Conservation (phyloP, 2,888 invertebrate species). For the Suillia variegata region DNA sequence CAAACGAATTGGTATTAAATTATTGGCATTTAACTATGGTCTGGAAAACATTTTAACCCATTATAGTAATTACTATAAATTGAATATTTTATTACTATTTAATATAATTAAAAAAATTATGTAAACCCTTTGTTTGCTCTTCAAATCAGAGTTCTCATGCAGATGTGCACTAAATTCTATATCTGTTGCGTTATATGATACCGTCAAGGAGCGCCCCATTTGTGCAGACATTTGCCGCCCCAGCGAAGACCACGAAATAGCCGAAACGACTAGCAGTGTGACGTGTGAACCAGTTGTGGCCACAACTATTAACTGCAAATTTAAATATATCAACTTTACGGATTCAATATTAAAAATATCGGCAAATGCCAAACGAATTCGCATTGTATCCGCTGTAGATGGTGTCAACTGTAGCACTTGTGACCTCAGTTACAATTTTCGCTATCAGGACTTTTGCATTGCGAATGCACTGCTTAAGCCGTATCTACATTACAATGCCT, state of each 20-base stretch:
- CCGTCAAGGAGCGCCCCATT: constrained; percentile 41
- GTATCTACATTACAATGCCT: constrained; percentile 51
- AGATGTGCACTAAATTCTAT: constrained; percentile 54
- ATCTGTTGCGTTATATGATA: constrained; percentile 45
- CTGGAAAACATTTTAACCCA: too few relatives aligned
- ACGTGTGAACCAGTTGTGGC: neutral
- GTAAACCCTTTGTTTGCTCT: too few relatives aligned
- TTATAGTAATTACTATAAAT: too few relatives aligned
- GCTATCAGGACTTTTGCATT: constrained; percentile 54
- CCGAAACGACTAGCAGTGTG: constrained; percentile 10
- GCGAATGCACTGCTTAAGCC: constrained; percentile 48
- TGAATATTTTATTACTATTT: too few relatives aligned
- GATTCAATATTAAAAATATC: constrained; percentile 16
- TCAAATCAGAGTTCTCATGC: constrained; percentile 63
- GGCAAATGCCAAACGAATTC: constrained; percentile 28
- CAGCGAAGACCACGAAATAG: constrained; percentile 13
- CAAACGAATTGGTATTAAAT: too few relatives aligned
- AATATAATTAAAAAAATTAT: too few relatives aligned
- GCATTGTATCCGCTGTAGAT: constrained; percentile 27
- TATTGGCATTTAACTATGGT: too few relatives aligned
- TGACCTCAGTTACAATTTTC: constrained; percentile 48
- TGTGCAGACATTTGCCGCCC: constrained; percentile 43
- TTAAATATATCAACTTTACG: constrained; percentile 47
- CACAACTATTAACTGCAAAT: constrained; percentile 36
- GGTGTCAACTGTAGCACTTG: constrained; percentile 43